phyloP scores from a whole-genome alignment of 2,113 vertebrate genomes.

The Tragelaphus scriptus region DNA sequence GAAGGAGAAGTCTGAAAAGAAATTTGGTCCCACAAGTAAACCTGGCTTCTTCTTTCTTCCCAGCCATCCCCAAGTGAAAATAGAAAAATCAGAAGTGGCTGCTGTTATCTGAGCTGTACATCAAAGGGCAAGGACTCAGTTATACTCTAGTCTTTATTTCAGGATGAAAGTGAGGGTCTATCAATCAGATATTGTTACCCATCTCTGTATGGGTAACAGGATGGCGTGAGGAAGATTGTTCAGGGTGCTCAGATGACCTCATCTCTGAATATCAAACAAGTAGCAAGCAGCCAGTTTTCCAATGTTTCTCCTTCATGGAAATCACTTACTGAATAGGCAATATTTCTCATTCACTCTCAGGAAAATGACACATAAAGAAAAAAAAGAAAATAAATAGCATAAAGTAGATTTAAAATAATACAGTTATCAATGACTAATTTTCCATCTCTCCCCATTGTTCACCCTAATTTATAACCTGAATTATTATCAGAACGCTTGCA shows the following conservation, averaged over 20 bases:
- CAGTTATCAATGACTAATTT: not conserved
- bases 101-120: not conserved
- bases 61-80: not conserved
- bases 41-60: conserved; percentile 51
- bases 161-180: not conserved
- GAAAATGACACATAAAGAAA: not conserved
- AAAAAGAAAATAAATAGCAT: not conserved
- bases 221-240: not conserved
- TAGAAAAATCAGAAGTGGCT: not conserved
- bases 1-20: conserved; percentile 46
- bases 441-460: not conserved
- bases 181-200: not conserved
- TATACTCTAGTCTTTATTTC: not conserved
- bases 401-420: not conserved
- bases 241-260: not conserved
- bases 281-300: not conserved
- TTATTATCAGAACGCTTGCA: not conserved
- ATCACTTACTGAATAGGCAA: not conserved
- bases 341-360: not conserved
- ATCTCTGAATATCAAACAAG: not conserved
- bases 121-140: not conserved
- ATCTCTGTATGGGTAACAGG: too few species aligned
- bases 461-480: not conserved
- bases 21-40: conserved; percentile 39
- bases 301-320: not conserved